Base-by-base conservation (phyloP, 2,797 vertebrate species). In the Argyrosomus regius region DNA sequence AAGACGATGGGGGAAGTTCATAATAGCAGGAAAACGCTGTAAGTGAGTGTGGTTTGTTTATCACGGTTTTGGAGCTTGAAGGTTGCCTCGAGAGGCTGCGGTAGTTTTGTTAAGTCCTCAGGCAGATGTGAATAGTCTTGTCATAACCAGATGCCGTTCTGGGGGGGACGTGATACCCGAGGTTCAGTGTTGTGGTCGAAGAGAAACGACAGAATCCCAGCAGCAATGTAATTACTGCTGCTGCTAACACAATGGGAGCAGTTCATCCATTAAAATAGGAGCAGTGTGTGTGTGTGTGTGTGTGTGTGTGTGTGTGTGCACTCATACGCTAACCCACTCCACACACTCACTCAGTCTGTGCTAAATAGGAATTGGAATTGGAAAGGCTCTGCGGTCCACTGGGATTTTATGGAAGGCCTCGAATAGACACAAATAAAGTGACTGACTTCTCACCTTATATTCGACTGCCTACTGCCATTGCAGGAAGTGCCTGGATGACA, bases 251-350 rank as follows among this genome's bases (percentile, higher is more conserved):
- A 90, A 90, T 81, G 60, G 67, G 7, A 65, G 85, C 80, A 88
- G 88, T 90, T 90, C 88, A 91, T 81, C 57, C 81, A 66, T 82
- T 88, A 60, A 87, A 87, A 90, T 70, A 69, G 74, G 80, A 78
- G 64, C 48, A 80, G 64, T 64, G 66, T 74, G 17, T 9, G 1
- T 41, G 62, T 64, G 17, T 67, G n/a, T 67, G 67, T 52, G 62
- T 39, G 64, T 68, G 35, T 57, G 49, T 35, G 11, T 22, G 67
- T 60, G 68, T 76, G 10, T 60, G 65, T 28, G 9, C 22, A 18
- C 24, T 63, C 69, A 72, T 73, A 13, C 58, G 52, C 56, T 56
- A 71, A 68, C 61, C 22, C 48, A 26, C 64, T 72, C 61, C 24
- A 58, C 64, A 41, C 61, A 16, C 11, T 63, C 56, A 68, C 31